phyloP scores from a whole-genome alignment of 1,140 invertebrate species.

The Cydia pomonella region DNA sequence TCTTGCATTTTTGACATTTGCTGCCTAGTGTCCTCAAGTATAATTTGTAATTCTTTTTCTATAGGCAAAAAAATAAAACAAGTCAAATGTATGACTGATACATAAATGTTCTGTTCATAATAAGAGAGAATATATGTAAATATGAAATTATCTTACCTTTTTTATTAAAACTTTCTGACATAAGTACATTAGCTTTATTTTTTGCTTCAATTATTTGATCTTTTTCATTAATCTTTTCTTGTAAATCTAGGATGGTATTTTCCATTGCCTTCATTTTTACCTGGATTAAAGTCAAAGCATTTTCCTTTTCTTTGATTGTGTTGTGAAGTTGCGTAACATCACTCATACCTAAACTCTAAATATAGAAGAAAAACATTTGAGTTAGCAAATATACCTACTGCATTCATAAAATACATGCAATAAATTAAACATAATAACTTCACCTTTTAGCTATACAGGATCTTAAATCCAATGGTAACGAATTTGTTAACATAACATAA shows the following conservation, averaged over 20 bases:
- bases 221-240: slow-evolving; percentile 92
- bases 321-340: slow-evolving; percentile 59
- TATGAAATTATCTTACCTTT: slow-evolving; percentile 76
- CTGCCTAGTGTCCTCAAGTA: slow-evolving; percentile 88
- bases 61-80: slow-evolving; percentile 40
- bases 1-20: slow-evolving; percentile 91
- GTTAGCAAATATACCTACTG: neutral
- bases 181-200: slow-evolving; percentile 89
- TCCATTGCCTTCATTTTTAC: slow-evolving; percentile 84
- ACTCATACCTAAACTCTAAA: slow-evolving; percentile 50
- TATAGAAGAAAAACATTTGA: slow-evolving; percentile 37
- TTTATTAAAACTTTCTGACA: slow-evolving; percentile 87
- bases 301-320: slow-evolving; percentile 72
- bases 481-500: too few species aligned
- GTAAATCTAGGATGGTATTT: slow-evolving; percentile 84
- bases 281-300: slow-evolving; percentile 71
- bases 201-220: slow-evolving; percentile 92
- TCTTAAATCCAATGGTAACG: too few species aligned
- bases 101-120: neutral
- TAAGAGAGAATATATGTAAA: neutral
- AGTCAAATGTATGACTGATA: neutral
- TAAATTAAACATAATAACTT: too few species aligned
- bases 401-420: too few species aligned
- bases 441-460: too few species aligned
- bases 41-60: slow-evolving; percentile 85